Evolutionary conservation across 2,113 vertebrate genomes (phyloP).

Genomic region (Hypanus sabinus): DNA sequence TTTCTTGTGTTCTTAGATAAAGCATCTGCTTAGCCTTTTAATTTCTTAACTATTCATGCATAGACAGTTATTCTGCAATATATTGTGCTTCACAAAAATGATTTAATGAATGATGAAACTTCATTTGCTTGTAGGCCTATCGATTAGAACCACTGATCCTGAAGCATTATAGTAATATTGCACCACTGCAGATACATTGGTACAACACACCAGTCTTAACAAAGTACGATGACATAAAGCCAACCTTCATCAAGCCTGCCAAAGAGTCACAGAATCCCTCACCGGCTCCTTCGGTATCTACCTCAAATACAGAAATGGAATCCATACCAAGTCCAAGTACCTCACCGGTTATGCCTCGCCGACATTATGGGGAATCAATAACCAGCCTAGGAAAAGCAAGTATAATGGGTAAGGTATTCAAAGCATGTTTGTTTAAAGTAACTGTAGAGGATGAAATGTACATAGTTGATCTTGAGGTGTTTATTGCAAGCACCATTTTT

Average conservation of each 20-base stretch:
- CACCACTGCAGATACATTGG: conserved; percentile 93
- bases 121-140: conserved; percentile 70
- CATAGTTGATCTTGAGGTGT: neutral
- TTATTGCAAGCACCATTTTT: neutral
- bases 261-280: conserved; percentile 58
- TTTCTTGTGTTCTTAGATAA: neutral
- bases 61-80: neutral
- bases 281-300: conserved; percentile 45
- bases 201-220: conserved; percentile 81
- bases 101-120: neutral
- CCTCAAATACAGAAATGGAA: conserved; percentile 72
- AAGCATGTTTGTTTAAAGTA: neutral
- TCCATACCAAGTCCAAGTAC: conserved; percentile 79
- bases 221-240: conserved; percentile 79
- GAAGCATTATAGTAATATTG: conserved; percentile 92
- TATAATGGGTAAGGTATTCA: conserved; percentile 70
- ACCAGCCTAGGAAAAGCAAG: conserved; percentile 94
- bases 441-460: neutral
- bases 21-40: neutral
- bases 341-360: conserved; percentile 76
- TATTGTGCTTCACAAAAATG: neutral
- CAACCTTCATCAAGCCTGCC: conserved; percentile 74
- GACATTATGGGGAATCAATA: conserved; percentile 91
- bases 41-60: neutral
- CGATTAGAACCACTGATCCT: conserved; percentile 89